Conservation (phyloP, 2,888 invertebrate species). For the Elegia similella region DNA sequence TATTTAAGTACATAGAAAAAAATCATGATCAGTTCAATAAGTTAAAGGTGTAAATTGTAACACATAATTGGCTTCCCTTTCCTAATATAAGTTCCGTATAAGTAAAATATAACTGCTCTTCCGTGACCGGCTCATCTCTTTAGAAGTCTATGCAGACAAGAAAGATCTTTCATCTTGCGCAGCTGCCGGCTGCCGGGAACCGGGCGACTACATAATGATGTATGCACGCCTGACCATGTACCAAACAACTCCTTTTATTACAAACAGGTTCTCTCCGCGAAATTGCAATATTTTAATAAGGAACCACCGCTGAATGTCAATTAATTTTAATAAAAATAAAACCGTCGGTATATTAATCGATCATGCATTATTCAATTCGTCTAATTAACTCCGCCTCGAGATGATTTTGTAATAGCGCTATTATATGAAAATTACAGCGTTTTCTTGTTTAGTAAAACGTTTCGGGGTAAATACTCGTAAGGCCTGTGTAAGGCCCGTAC, state of each 20-base stretch:
- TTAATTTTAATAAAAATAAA: constrained; percentile 62
- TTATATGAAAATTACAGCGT: constrained; percentile 39
- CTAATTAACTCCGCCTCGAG: constrained; percentile 41
- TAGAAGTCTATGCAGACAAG: constrained; percentile 43
- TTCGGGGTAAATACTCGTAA: background rate
- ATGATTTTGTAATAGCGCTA: constrained; percentile 37
- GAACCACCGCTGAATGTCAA: constrained; percentile 61
- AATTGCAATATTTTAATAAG: constrained; percentile 71
- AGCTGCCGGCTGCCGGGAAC: constrained; percentile 24
- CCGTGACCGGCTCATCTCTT: background rate
- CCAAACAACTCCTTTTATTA: constrained; percentile 50
- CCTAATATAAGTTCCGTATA: background rate
- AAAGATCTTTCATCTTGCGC: constrained; percentile 59
- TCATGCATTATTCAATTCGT: constrained; percentile 56
- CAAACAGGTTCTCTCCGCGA: constrained; percentile 66
- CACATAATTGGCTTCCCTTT: no score
- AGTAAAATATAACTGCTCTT: background rate
- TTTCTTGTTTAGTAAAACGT: constrained; percentile 1
- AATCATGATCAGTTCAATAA: no score
- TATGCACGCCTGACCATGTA: constrained; percentile 46
- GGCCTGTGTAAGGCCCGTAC: no score
- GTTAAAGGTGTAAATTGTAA: no score
- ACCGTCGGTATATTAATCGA: constrained; percentile 52
- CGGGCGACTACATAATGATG: constrained; percentile 42
- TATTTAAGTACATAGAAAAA: no score